Evolutionary conservation across 2,797 vertebrate genomes (phyloP).

Genomic region (Odontamblyopus rebecca): DNA sequence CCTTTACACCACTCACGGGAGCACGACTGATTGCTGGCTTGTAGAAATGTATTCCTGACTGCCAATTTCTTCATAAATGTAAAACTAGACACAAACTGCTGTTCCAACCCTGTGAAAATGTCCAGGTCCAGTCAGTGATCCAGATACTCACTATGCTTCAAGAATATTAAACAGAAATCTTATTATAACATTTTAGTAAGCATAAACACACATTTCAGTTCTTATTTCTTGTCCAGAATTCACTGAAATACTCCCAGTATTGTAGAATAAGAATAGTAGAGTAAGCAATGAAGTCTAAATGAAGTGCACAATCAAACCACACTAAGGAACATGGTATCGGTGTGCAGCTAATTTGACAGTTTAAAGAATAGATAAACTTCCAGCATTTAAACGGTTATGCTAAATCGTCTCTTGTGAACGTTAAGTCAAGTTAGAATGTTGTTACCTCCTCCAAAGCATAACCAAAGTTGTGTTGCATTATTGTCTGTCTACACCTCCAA

Average conservation of each 20-base stretch:
- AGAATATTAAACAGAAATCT: not conserved
- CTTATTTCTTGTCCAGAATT: not conserved
- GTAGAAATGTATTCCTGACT: conserved; percentile 26
- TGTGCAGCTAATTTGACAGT: not conserved
- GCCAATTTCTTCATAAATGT: conserved; percentile 24
- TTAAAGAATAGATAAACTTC: not conserved
- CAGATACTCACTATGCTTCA: too few species aligned
- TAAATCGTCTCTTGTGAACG: too few species aligned
- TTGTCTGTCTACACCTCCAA: not conserved
- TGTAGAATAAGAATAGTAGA: not conserved
- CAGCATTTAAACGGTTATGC: too few species aligned
- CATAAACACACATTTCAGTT: not conserved
- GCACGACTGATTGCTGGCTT: conserved; percentile 25
- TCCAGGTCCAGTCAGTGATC: not conserved
- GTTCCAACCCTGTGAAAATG: not conserved
- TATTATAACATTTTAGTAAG: not conserved
- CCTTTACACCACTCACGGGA: conserved; percentile 35
- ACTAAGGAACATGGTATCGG: not conserved
- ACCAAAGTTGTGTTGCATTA: too few species aligned
- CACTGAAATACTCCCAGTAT: not conserved
- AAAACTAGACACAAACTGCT: not conserved
- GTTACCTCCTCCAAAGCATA: too few species aligned
- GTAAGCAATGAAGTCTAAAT: not conserved
- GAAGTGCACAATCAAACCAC: not conserved
- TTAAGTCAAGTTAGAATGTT: too few species aligned